phyloP scores from a whole-genome alignment of 1,140 invertebrate genomes.

The Metaphire vulgaris region DNA sequence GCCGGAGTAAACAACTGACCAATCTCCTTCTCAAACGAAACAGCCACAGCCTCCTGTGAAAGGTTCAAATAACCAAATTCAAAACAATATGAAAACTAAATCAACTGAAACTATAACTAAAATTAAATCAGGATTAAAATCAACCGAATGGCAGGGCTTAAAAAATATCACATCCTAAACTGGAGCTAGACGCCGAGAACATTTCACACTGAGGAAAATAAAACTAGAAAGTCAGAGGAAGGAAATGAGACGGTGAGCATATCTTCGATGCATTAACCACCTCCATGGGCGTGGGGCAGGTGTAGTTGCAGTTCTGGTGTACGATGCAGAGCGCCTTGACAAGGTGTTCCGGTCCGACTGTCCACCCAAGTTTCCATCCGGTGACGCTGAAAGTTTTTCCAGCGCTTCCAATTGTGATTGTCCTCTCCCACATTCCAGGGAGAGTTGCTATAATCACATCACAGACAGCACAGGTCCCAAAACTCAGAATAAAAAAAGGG shows the following conservation, averaged over 20 bases:
- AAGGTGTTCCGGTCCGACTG: constrained; percentile 59
- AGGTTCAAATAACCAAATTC: too few relatives aligned
- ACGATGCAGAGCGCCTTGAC: constrained; percentile 61
- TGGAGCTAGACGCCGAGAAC: too few relatives aligned
- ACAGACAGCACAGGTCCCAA: too few relatives aligned
- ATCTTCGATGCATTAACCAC: too few relatives aligned
- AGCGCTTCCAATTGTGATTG: constrained; percentile 92
- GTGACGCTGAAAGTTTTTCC: constrained; percentile 97
- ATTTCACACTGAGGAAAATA: neutral
- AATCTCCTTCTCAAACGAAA: constrained; percentile 80
- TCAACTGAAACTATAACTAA: neutral
- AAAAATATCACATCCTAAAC: neutral
- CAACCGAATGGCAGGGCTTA: neutral
- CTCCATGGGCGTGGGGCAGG: constrained; percentile 72
- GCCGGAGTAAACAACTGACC: constrained; percentile 60
- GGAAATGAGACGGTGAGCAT: too few relatives aligned
- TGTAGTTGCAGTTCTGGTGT: constrained; percentile 91
- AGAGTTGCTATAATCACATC: constrained; percentile 65
- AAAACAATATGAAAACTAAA: constrained; percentile 2
- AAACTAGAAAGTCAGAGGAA: neutral
- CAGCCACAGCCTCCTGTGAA: constrained; percentile 78
- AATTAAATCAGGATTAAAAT: neutral
- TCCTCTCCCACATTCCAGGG: constrained; percentile 95
- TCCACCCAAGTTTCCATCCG: constrained; percentile 83
- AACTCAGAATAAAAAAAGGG: too few relatives aligned